These are phyloP conservation scores for Drosophila flavopinicola DNA, from an alignment of 2,888 invertebrate genomes.

Conservation along the genomic window DNA sequence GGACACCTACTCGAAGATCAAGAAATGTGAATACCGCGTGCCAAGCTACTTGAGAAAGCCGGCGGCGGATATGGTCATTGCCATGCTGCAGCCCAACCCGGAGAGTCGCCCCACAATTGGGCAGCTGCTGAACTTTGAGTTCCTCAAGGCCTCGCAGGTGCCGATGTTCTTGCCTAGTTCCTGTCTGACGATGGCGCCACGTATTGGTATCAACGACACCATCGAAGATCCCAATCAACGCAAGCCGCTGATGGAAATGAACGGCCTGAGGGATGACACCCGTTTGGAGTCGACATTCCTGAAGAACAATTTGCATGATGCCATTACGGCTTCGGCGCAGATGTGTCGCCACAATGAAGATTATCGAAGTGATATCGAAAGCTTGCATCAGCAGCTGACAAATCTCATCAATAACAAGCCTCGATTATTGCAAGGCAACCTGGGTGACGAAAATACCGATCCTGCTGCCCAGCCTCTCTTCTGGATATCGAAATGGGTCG, in stretches of 20 bases:
- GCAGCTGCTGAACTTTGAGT: constrained; percentile 90
- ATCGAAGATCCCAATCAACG: constrained; percentile 76
- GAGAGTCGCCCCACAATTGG: constrained; percentile 91
- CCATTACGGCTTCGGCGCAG: constrained; percentile 84
- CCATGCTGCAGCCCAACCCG: constrained; percentile 94
- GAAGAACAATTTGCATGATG: constrained; percentile 84
- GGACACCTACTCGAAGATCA: constrained; percentile 97
- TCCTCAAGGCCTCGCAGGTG: constrained; percentile 89
- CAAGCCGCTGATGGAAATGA: constrained; percentile 89
- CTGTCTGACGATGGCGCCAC: constrained; percentile 97
- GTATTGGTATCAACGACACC: constrained; percentile 85
- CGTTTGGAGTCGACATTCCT: constrained; percentile 83
- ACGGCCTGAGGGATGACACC: constrained; percentile 84
- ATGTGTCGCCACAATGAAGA: constrained; percentile 83
- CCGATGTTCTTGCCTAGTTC: constrained; percentile 95
- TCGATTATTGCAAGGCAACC: constrained; percentile 85
- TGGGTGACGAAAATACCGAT: constrained; percentile 95
- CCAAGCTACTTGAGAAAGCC: constrained; percentile 87
- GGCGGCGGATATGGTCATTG: constrained; percentile 91
- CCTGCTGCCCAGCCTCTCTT: constrained; percentile 97
- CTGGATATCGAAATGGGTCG: constrained; percentile 99
- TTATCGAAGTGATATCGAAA: constrained; percentile 83
- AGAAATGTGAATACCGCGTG: constrained; percentile 96
- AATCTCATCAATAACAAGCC: constrained; percentile 84
- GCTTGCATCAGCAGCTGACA: constrained; percentile 82